Evolutionary conservation across 2,888 invertebrate species (phyloP), one percentile per base, ranked within the genome.

Genomic region (Euclidia mi): DNA sequence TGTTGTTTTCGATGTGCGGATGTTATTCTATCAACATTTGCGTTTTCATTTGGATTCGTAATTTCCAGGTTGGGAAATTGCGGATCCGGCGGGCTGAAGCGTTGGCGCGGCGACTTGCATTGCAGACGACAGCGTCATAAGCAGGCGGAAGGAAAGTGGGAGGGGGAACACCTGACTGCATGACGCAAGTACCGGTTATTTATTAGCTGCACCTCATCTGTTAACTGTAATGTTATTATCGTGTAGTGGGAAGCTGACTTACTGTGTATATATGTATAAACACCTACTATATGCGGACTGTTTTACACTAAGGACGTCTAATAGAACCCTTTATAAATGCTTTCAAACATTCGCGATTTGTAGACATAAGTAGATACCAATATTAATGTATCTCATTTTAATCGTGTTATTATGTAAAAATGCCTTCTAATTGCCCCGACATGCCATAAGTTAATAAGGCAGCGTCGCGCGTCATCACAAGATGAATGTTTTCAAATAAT

Each of bases 51-150:
- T 87, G 78, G 79, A 75, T 76, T 78, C 67, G 80, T 87, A 89
- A 90, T 90, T 89, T 90, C 88, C 90, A 86, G 78, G 81, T 70
- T 83, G 82, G 90, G 90, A 91, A 88, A 90, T 91, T 87, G 87
- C 71, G 62, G 55, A 74, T 72, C 78, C 67, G 68, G 71, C 55
- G 51, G 57, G 82, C 78, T 72, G 79, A 46, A 10, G 3, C 31
- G 70, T 49, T 45, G 51, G 50, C 45, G 45, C 29, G 57, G 46
- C 31, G 20, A 44, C 25, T 42, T 42, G 37, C 32, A 56, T 28
- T 70, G 59, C 62, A 71, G 50, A 56, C 45, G 50, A 58, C 50
- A 56, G 45, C 46, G 56, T 65, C 55, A 48, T 56, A 58, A 59
- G 50, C 53, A 55, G 31, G 46, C 32, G 38, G 47, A 35, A 20